Evolutionary conservation across 2,888 invertebrate species (phyloP), one percentile per base, ranked within the genome.

Genomic region (Euplexia lucipara): DNA sequence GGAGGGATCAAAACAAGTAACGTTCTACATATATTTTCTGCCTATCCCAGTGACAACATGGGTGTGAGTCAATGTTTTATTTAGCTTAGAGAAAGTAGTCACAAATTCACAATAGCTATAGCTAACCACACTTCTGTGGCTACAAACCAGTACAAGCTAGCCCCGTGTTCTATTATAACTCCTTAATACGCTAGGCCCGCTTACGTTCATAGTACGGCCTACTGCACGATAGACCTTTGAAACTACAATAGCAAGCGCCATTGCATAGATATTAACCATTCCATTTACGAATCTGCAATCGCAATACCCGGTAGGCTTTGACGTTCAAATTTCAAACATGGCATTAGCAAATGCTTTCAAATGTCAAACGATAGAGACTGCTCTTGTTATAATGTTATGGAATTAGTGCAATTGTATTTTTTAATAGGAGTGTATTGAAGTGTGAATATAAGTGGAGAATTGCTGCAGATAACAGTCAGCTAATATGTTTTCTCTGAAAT

Each of bases 321-420:
- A n/a, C 37, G 35, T 56, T 53, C n/a, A 26, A 49, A 49, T 37
- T 51, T 51, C 41, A 35, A 45, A 47, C 14, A 37, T 79, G 73
- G 69, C 77, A 78, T 76, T 79, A 59, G 45, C 54, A 60, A 63
- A 63, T 61, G 49, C 69, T 69, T 73, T 67, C 44, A 70, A 79
- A 63, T 77, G 78, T 68, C 67, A 77, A 58, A 72, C 39, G 34
- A 75, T 59, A 54, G 64, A 71, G 14, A 79, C 60, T 42, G 14
- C 44, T 22, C 14, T 49, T 44, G 37, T 22, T 7, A 16, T 41
- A 39, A 20, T 42, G 39, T 60, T 37, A 60, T 9, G 45, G 44
- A 69, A 52, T 76, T 42, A 53, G 30, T 59, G 30, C 58, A 30
- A 66, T 73, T 72, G 60, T 63, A 52, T 57, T 58, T 70, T 58